Evolutionary conservation across 1,140 invertebrate genomes (phyloP), one percentile per base, ranked within the genome.

Genomic region (Drosophila tristis): DNA sequence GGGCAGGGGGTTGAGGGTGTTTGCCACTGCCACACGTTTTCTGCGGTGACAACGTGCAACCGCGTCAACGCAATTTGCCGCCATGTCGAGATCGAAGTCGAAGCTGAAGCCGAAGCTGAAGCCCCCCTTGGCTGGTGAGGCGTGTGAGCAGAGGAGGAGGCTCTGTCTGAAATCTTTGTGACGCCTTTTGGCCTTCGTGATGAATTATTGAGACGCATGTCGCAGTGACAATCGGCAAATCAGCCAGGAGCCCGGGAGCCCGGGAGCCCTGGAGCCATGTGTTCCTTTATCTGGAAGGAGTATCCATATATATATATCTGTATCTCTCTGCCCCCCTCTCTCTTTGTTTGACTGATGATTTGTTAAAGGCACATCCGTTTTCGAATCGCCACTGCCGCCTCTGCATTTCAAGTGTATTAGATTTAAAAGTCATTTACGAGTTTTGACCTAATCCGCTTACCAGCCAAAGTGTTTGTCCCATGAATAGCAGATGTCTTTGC

Each of bases 151-250:
- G 20, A 20, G 29, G 13, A 8, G n/a, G 6, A 16, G 44, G 65
- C 8, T 6, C 31, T 35, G 35, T 5, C 35, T 25, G n/a, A 75
- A 75, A 60, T 75, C 61, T 67, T 75, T 60, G 43, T 50, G 73
- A 51, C 81, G 78, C 65, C 81, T 86, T 74, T 66, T 80, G 75
- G 70, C 63, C 77, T 76, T 20, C 53, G 11, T 89, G 82, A 87
- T 89, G 78, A 86, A 86, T 86, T 86, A 87, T 86, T 89, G 75
- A 65, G 68, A 87, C 82, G 84, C 82, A 86, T 86, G 82, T 89
- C 84, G 66, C 56, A 76, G 39, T 87, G 82, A 82, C 79, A 87
- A 87, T 87, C 82, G 74, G 78, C 74, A 87, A 87, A 89, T 89
- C 82, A 82, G 74, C 78, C 49, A 63, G 45, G 53, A 71, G 57